Percentiles rank a stretch among this genome's conserved stretches.
These are phyloP conservation scores for Rhea americana DNA, from an alignment of 2,113 vertebrate species.

Conservation along the genomic window DNA sequence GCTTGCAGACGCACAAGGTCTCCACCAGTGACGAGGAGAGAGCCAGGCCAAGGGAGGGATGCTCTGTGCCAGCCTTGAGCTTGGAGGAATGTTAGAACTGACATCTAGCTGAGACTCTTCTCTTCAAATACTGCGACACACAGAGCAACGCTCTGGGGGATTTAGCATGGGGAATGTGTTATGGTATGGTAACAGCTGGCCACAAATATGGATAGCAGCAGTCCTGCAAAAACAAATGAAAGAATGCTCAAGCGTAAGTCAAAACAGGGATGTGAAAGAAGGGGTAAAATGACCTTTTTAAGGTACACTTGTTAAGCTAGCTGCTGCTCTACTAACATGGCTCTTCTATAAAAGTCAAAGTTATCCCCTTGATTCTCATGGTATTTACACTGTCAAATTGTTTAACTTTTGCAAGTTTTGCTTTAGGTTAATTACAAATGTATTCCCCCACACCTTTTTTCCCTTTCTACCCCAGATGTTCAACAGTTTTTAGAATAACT, in stretches of 20 bases:
- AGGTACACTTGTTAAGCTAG: not conserved
- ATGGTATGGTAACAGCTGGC: conserved; percentile 12
- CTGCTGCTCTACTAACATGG: not conserved
- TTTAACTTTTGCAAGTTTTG: not conserved
- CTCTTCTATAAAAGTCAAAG: no score
- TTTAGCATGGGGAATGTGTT: not conserved
- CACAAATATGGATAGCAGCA: not conserved
- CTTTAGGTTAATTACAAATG: not conserved
- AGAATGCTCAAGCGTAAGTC: not conserved
- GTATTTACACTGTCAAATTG: not conserved
- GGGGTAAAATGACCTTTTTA: not conserved
- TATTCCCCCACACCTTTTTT: not conserved
- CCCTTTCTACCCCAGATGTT: not conserved
- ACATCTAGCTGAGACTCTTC: conserved; percentile 1
- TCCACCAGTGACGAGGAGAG: not conserved
- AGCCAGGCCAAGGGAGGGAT: not conserved
- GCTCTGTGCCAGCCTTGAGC: not conserved
- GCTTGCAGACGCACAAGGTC: not conserved
- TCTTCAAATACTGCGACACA: not conserved
- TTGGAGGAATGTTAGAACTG: conserved; percentile 24
- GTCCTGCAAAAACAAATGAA: not conserved
- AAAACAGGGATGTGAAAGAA: not conserved
- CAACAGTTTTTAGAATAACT: not conserved
- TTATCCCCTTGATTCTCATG: not conserved
- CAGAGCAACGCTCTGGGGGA: not conserved